Base-by-base conservation (phyloP, 2,113 vertebrate genomes). In the Struthio camelus region DNA sequence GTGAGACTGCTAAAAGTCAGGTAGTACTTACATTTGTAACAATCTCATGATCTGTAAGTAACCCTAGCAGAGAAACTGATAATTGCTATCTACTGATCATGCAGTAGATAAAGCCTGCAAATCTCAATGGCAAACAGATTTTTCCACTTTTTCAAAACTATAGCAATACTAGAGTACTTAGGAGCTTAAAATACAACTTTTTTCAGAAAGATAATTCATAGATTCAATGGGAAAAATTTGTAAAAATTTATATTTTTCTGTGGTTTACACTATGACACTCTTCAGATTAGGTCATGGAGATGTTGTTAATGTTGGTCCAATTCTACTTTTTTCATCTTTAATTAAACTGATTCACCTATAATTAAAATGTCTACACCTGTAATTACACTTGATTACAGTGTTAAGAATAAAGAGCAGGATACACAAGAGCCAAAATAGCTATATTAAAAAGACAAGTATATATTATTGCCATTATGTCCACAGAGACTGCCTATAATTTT, bases 281-380 rank as follows among this genome's bases (percentile, higher is more conserved):
- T 59, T 67, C 2, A 5, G 59, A 48, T 91, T 88, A 91, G 89
- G 94, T 95, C 85, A 80, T 56, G 46, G 59, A 97, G 87, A 56
- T 67, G 5, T 83, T 94, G 89, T 71, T 95, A 93, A 77, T 62
- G 93, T 96, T 72, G 76, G 76, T 90, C 48, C 64, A 86, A 95
- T 95, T 93, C 90, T 93, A 71, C 87, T 93, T 95, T 97, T 95
- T 97, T 96, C 94, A 95, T 94, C 91, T 97, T 97, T 97, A 97
- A 97, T 96, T 97, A 97, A 97, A 71, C 91, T 89, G 56, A 83
- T 95, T 94, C 93, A 96, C 94, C 92, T 96, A 95, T 97, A 97
- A 97, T 97, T 97, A 97, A 97, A 96, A 94, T 93, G 95, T 95
- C 95, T 97, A 96, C 93, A 97, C 93, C 95, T 95, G 89, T 96